Evolutionary conservation across 2,797 vertebrate species (phyloP).

Genomic region (Thaleichthys pacificus): DNA sequence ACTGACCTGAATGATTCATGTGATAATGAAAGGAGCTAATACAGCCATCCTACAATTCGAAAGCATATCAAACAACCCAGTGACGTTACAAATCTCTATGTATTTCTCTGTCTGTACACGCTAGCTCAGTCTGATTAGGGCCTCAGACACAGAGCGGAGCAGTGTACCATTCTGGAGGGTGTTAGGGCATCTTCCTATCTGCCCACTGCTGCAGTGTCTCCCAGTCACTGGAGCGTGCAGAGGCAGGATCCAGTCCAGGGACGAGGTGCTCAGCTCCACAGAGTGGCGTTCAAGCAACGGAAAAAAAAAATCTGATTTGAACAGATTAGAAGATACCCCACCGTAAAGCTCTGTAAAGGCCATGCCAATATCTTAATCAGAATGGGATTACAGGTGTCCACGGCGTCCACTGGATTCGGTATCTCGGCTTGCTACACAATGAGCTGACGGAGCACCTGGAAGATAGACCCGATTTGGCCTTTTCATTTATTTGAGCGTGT

Average conservation of each 20-base stretch:
- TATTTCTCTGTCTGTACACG: not conserved
- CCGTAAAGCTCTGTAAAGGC: slow-evolving; percentile 17
- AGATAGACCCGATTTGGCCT: slow-evolving; percentile 42
- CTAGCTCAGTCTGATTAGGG: slow-evolving; percentile 49
- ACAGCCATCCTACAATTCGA: not conserved
- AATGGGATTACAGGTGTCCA: slow-evolving; percentile 33
- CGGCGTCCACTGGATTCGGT: slow-evolving; percentile 5
- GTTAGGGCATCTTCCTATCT: slow-evolving; percentile 61
- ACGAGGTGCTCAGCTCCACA: not conserved
- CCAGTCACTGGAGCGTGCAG: slow-evolving; percentile 44
- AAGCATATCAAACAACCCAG: not conserved
- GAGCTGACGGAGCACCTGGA: slow-evolving; percentile 9
- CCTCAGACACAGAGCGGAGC: slow-evolving; percentile 37
- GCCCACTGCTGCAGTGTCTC: slow-evolving; percentile 63
- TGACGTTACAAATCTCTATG: too few relatives aligned
- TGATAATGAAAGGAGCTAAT: not conserved
- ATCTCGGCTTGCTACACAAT: slow-evolving; percentile 9
- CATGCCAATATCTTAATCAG: slow-evolving; percentile 41
- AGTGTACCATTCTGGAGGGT: slow-evolving; percentile 46
- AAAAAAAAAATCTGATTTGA: slow-evolving; percentile 7
- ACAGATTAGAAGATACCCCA: slow-evolving; percentile 7
- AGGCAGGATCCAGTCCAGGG: slow-evolving; percentile 20
- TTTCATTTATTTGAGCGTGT: slow-evolving; percentile 43
- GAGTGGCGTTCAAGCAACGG: not conserved
- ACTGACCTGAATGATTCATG: too few relatives aligned